Conservation (phyloP, 2,888 invertebrate genomes). For the Malthinus flaveolus region DNA sequence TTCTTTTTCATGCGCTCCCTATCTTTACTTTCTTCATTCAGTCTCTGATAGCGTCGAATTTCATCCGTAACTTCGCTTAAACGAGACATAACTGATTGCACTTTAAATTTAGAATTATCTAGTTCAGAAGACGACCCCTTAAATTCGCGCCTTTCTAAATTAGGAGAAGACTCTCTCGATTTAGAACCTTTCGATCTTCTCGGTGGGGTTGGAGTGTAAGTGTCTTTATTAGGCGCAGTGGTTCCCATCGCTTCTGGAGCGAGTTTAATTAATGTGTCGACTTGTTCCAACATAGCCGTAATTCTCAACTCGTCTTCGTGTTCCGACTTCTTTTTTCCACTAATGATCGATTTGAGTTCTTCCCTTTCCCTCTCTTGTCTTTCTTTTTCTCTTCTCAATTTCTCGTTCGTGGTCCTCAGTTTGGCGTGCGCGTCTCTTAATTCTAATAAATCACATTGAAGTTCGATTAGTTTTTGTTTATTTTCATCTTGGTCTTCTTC, state of each 20-base stretch:
- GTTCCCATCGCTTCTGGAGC: constrained; percentile 69
- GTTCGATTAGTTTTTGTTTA: constrained; percentile 77
- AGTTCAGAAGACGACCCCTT: constrained; percentile 58
- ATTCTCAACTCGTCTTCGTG: constrained; percentile 76
- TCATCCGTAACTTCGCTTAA: constrained; percentile 76
- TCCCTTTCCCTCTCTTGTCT: constrained; percentile 81
- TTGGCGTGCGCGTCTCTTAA: constrained; percentile 90
- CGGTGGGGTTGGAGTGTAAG: constrained; percentile 70
- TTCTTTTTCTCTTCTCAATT: constrained; percentile 84
- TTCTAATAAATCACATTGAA: constrained; percentile 87
- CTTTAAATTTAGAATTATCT: constrained; percentile 49
- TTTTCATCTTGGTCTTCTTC: constrained; percentile 91
- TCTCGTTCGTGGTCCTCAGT: constrained; percentile 87
- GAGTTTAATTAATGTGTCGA: constrained; percentile 73
- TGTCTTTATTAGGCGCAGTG: constrained; percentile 54
- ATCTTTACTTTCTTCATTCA: constrained; percentile 59
- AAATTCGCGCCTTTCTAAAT: constrained; percentile 55
- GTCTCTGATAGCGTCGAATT: constrained; percentile 54
- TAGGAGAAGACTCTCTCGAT: constrained; percentile 74
- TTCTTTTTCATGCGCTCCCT: constrained; percentile 53
- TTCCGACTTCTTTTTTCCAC: constrained; percentile 56
- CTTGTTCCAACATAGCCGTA: constrained; percentile 73
- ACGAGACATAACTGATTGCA: constrained; percentile 60
- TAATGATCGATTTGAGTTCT: constrained; percentile 56
- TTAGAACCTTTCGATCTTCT: constrained; percentile 70